phyloP scores from a whole-genome alignment of 2,888 invertebrate genomes.

The Drosophila koepferae region DNA sequence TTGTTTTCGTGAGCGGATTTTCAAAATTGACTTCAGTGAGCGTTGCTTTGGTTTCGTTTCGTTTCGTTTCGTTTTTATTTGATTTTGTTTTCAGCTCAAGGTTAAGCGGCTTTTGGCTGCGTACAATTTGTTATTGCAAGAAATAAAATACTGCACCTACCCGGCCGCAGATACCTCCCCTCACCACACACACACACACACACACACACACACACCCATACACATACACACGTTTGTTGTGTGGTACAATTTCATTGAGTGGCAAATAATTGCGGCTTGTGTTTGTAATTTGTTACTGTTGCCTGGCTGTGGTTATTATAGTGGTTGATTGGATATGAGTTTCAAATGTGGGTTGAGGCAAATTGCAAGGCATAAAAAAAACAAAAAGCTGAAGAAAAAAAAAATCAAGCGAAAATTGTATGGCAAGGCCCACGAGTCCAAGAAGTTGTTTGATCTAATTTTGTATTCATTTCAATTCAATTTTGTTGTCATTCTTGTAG shows the following conservation, averaged over 20 bases:
- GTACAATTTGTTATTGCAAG: constrained; percentile 72
- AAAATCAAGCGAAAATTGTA: constrained; percentile 41
- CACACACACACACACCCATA: constrained; percentile 23
- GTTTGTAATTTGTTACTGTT: constrained; percentile 57
- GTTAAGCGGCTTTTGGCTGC: constrained; percentile 68
- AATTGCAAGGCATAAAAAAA: constrained; percentile 50
- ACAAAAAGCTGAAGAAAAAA: neutral
- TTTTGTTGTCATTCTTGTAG: neutral
- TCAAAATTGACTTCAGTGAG: constrained; percentile 71
- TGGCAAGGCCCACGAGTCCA: constrained; percentile 58
- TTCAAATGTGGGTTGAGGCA: constrained; percentile 69
- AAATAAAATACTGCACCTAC: constrained; percentile 66
- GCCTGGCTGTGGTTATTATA: constrained; percentile 59
- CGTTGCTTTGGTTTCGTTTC: constrained; percentile 47
- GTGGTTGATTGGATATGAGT: constrained; percentile 70
- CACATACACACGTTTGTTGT: constrained; percentile 43
- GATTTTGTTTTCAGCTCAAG: constrained; percentile 60
- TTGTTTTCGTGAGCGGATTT: constrained; percentile 81
- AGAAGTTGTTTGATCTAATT: constrained; percentile 47
- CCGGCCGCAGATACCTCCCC: neutral
- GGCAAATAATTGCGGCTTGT: constrained; percentile 73
- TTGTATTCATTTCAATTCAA: neutral
- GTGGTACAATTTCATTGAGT: constrained; percentile 73
- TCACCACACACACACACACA: neutral
- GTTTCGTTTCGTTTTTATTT: constrained; percentile 27